Evolutionary conservation across 2,888 invertebrate species (phyloP).

Genomic region (Ophion ellenae): DNA sequence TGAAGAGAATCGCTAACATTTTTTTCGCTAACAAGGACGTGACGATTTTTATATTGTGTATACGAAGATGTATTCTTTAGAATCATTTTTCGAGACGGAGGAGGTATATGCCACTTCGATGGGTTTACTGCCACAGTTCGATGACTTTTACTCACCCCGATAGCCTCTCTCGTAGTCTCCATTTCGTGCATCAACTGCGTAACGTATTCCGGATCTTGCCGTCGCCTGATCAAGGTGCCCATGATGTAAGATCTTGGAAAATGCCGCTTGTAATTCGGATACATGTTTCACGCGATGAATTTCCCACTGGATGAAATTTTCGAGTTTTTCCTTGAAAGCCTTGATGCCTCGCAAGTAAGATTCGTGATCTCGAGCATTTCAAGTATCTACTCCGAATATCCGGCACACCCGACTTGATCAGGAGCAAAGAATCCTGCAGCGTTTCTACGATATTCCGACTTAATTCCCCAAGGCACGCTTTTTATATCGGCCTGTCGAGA

Average conservation of each 20-base stretch:
- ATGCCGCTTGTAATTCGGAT: conserved; percentile 46
- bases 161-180: conserved; percentile 71
- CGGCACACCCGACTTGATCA: neutral
- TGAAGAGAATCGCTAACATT: neutral
- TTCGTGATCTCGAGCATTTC: conserved; percentile 49
- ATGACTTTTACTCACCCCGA: conserved; percentile 68
- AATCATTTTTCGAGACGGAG: neutral
- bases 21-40: neutral
- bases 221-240: conserved; percentile 55
- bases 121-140: neutral
- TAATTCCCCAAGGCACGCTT: neutral
- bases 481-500: conserved; percentile 11
- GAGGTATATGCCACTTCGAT: neutral
- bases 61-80: neutral
- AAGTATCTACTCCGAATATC: conserved; percentile 4
- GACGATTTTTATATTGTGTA: neutral
- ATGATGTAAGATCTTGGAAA: conserved; percentile 56
- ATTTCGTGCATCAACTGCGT: conserved; percentile 72
- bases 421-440: neutral
- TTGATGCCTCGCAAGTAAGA: conserved; percentile 14
- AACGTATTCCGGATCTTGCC: conserved; percentile 59
- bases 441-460: conserved; percentile 22
- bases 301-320: neutral
- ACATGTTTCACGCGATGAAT: conserved; percentile 25
- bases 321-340: conserved; percentile 6